phyloP scores from a whole-genome alignment of 1,140 invertebrate species.

The Conus ventricosus region DNA sequence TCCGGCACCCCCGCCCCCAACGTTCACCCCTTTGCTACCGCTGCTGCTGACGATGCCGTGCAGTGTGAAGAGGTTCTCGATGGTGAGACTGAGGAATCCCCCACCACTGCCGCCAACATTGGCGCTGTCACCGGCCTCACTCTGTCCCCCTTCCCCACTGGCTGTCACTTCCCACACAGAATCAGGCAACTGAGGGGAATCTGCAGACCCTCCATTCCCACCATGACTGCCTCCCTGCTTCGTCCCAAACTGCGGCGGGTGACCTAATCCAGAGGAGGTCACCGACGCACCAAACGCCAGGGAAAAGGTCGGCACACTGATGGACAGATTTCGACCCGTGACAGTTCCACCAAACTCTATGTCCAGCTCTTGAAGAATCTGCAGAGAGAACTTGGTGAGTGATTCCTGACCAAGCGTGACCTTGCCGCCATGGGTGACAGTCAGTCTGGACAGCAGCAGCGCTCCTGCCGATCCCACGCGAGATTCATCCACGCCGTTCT shows the following conservation, averaged over 20 bases:
- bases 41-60: slow-evolving; percentile 56
- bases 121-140: slow-evolving; percentile 30
- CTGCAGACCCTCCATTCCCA: slow-evolving; percentile 54
- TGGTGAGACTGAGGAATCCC: slow-evolving; percentile 48
- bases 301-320: slow-evolving; percentile 47
- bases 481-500: slow-evolving; percentile 47
- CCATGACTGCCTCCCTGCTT: slow-evolving; percentile 57
- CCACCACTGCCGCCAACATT: slow-evolving; percentile 55
- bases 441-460: slow-evolving; percentile 54
- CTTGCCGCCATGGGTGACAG: slow-evolving; percentile 53
- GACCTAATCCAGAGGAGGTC: slow-evolving; percentile 47
- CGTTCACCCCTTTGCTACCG: slow-evolving; percentile 42
- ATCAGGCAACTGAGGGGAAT: slow-evolving; percentile 42
- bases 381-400: slow-evolving; percentile 44
- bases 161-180: slow-evolving; percentile 44
- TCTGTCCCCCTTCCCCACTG: slow-evolving; percentile 62
- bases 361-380: slow-evolving; percentile 51
- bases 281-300: slow-evolving; percentile 56
- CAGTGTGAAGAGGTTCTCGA: slow-evolving; percentile 42
- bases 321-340: slow-evolving; percentile 44
- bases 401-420: slow-evolving; percentile 53
- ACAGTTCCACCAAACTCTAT: slow-evolving; percentile 60
- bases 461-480: slow-evolving; percentile 47
- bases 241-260: slow-evolving; percentile 30
- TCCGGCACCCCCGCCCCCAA: slow-evolving; percentile 58